phyloP scores from a whole-genome alignment of 2,888 invertebrate genomes.

The Tromatobia lineatoria region DNA sequence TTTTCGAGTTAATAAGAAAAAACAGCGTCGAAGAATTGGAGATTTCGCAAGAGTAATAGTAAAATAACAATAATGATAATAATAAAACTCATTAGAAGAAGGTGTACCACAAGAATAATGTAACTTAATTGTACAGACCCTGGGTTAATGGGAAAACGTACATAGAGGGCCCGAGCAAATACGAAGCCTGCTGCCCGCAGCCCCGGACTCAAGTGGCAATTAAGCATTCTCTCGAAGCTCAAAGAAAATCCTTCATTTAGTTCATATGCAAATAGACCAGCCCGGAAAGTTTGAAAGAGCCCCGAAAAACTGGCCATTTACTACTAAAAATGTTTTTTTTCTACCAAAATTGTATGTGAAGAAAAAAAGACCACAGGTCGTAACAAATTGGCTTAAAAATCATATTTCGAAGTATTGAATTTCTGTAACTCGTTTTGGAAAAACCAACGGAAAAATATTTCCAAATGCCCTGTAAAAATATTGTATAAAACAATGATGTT shows the following conservation, averaged over 20 bases:
- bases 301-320: not conserved
- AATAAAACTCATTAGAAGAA: too few species aligned
- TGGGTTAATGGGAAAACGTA: not conserved
- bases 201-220: constrained; percentile 42
- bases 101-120: constrained; percentile 5
- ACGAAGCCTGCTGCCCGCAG: constrained; percentile 41
- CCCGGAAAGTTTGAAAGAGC: not conserved
- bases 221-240: constrained; percentile 32
- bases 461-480: too few species aligned
- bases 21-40: too few species aligned
- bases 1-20: too few species aligned
- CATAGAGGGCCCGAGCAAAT: constrained; percentile 11
- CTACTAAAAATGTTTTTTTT: not conserved
- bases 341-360: not conserved
- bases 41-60: too few species aligned
- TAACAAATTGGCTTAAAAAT: too few species aligned
- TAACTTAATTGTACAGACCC: constrained; percentile 16
- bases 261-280: constrained; percentile 1
- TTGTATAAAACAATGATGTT: too few species aligned
- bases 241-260: constrained; percentile 31
- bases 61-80: too few species aligned
- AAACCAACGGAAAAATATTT: too few species aligned
- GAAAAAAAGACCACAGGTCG: too few species aligned
- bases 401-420: too few species aligned
- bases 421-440: too few species aligned